phyloP scores from a whole-genome alignment of 1,140 invertebrate genomes.

The Sipha flava region DNA sequence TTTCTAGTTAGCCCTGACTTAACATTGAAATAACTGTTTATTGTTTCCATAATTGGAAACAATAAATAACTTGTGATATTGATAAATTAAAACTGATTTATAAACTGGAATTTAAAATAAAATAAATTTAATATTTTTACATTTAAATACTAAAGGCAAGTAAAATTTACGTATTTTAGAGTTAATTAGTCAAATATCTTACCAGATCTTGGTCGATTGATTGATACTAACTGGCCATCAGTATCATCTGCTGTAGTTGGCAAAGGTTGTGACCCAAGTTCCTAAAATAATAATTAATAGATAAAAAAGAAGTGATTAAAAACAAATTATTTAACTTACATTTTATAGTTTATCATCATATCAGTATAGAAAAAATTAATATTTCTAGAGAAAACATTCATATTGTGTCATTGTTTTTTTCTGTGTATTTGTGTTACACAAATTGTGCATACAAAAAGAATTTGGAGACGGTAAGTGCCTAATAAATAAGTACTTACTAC shows the following conservation, averaged over 20 bases:
- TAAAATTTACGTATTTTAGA: too few relatives aligned
- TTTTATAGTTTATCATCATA: not conserved
- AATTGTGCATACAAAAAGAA: too few relatives aligned
- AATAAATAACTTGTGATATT: not conserved
- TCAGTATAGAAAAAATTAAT: too few relatives aligned
- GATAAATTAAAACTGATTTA: not conserved
- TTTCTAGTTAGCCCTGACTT: slow-evolving; percentile 25
- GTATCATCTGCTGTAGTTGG: slow-evolving; percentile 49
- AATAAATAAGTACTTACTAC: too few relatives aligned
- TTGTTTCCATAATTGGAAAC: not conserved
- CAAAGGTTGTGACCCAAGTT: slow-evolving; percentile 56
- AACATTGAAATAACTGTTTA: slow-evolving; percentile 2
- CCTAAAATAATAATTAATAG: slow-evolving; percentile 45
- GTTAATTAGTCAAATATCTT: not conserved
- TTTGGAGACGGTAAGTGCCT: too few relatives aligned
- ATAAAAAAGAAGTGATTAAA: too few relatives aligned
- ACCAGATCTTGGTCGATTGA: slow-evolving; percentile 35
- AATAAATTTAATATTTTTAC: too few relatives aligned
- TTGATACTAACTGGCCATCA: slow-evolving; percentile 33
- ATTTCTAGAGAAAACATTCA: too few relatives aligned
- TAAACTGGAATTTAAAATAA: not conserved
- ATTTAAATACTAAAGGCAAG: too few relatives aligned
- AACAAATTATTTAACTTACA: not conserved
- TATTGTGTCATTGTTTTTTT: too few relatives aligned
- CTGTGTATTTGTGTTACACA: too few relatives aligned